Evolutionary conservation across 2,113 vertebrate genomes (phyloP).

Genomic region (Notarius quadriscutis): DNA sequence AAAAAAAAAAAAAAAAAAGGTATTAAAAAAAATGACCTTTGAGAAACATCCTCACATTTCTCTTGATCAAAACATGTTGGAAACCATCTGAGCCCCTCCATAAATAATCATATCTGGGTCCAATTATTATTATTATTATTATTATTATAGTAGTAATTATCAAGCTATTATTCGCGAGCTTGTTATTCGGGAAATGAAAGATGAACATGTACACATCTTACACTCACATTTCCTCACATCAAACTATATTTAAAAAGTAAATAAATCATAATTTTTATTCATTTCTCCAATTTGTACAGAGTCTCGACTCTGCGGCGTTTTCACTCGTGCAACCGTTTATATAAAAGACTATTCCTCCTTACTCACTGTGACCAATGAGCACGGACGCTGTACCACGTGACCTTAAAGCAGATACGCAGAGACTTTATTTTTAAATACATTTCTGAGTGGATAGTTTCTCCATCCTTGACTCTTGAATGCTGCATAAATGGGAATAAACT

Average conservation of each 20-base stretch:
- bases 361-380: background rate
- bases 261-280: background rate
- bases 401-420: too few relatives aligned
- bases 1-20: too few relatives aligned
- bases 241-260: too few relatives aligned
- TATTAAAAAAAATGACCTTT: background rate
- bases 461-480: too few relatives aligned
- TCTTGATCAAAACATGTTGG: background rate
- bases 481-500: too few relatives aligned
- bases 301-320: background rate
- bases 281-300: background rate
- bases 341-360: background rate
- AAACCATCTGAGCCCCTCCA: background rate
- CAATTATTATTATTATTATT: background rate
- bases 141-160: background rate
- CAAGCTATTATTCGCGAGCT: background rate
- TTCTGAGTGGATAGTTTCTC: too few relatives aligned
- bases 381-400: background rate
- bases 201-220: background rate
- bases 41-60: background rate
- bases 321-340: background rate
- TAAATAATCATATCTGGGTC: background rate
- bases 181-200: background rate
- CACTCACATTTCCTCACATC: background rate
- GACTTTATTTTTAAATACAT: too few relatives aligned